These are phyloP conservation scores for Ashinkailepas kermadecensis DNA, from an alignment of 2,888 invertebrate genomes.

Conservation along the genomic window DNA sequence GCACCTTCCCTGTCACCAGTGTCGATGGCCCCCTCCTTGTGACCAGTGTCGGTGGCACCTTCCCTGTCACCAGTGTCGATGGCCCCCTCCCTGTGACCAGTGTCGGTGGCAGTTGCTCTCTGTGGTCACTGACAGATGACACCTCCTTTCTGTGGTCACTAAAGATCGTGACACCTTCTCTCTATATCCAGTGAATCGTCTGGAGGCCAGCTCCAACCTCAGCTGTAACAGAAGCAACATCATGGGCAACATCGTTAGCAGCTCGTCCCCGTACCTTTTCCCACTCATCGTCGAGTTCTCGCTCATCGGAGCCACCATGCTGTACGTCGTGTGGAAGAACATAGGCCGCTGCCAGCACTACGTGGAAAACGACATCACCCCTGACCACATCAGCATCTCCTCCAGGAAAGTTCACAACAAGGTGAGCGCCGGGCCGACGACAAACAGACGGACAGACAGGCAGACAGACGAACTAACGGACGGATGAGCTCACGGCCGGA, in stretches of 20 bases:
- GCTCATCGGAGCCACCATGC: slow-evolving; percentile 86
- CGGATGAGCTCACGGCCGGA: no score
- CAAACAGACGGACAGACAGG: no score
- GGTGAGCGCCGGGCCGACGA: background rate
- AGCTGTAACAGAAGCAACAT: slow-evolving; percentile 74
- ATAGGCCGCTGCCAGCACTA: slow-evolving; percentile 80
- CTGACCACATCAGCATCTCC: slow-evolving; percentile 33
- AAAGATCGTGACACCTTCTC: no score
- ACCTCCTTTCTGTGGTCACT: no score
- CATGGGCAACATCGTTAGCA: slow-evolving; percentile 86
- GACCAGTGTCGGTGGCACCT: no score
- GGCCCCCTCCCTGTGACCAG: no score
- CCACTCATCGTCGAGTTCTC: slow-evolving; percentile 95
- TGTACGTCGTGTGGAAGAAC: slow-evolving; percentile 94
- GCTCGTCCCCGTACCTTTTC: slow-evolving; percentile 88
- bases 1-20: no score
- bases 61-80: no score
- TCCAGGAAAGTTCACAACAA: slow-evolving; percentile 27
- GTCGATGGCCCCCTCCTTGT: no score
- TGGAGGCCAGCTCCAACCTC: slow-evolving; percentile 34
- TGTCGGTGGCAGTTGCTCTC: no score
- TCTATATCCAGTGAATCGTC: background rate
- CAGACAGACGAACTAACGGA: no score
- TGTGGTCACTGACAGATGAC: no score
- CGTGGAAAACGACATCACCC: slow-evolving; percentile 34